A percentile compares a stretch with the other conserved stretches of the same genome.
These are phyloP conservation scores for Mesorhabditis spiculigera DNA, from an alignment of 2,888 invertebrate genomes.

Conservation along the genomic window DNA sequence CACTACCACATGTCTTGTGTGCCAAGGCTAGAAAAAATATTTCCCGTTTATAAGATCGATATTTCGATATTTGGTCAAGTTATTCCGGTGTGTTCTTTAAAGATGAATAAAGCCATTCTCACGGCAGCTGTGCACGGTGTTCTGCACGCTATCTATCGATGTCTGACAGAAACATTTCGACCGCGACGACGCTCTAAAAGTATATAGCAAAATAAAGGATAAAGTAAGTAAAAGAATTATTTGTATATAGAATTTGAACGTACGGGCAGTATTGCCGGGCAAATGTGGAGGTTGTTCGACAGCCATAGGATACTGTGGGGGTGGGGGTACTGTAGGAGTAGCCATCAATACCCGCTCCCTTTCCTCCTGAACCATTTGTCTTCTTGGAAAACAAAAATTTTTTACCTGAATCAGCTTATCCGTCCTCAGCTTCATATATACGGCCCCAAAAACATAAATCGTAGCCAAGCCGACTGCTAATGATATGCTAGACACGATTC, in stretches of 20 bases:
- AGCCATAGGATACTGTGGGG: not conserved
- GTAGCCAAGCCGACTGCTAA: not conserved
- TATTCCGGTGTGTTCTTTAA: too few relatives aligned
- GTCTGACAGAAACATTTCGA: too few relatives aligned
- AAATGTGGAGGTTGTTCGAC: not conserved
- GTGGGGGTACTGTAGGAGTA: not conserved
- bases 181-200: too few relatives aligned
- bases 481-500: not conserved
- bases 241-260: not conserved
- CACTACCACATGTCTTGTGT: too few relatives aligned
- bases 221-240: too few relatives aligned
- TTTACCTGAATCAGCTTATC: slow-evolving; percentile 5
- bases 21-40: too few relatives aligned
- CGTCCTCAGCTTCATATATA: slow-evolving; percentile 2
- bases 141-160: too few relatives aligned
- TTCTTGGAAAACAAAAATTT: not conserved
- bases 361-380: not conserved
- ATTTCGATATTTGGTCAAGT: too few relatives aligned
- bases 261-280: not conserved
- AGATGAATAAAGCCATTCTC: too few relatives aligned
- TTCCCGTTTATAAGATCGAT: too few relatives aligned
- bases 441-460: slow-evolving; percentile 1
- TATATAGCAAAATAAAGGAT: too few relatives aligned
- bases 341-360: slow-evolving; percentile 3
- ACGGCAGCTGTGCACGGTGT: too few relatives aligned